Evolutionary conservation across 2,797 vertebrate species (phyloP).

Genomic region (Rhinogobio ventralis): DNA sequence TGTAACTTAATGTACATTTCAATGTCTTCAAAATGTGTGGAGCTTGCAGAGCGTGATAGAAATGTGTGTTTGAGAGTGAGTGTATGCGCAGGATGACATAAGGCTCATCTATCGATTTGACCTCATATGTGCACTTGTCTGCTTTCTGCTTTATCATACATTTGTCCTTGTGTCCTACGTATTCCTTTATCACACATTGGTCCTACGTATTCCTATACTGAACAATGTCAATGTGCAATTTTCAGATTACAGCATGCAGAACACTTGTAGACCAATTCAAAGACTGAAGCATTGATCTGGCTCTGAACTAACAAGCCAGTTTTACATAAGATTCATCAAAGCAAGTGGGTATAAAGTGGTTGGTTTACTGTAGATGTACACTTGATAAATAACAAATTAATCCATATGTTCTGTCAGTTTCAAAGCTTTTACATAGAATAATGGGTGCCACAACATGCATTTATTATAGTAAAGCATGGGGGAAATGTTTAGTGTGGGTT

Average conservation of each 20-base stretch:
- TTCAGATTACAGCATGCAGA: background rate
- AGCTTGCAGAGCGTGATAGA: background rate
- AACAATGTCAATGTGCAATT: background rate
- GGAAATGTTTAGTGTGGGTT: background rate
- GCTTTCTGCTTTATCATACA: slow-evolving; percentile 16
- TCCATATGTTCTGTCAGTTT: slow-evolving; percentile 31
- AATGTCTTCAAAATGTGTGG: slow-evolving; percentile 7
- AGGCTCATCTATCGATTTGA: slow-evolving; percentile 6
- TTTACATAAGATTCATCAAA: background rate
- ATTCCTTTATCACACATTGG: background rate
- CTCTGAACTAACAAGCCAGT: background rate
- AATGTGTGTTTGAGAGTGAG: background rate
- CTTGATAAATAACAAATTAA: background rate
- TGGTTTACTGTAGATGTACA: slow-evolving; percentile 8
- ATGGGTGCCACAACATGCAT: slow-evolving; percentile 64
- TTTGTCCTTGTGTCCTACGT: background rate
- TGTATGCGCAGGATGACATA: background rate
- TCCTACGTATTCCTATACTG: background rate
- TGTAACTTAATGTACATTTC: background rate
- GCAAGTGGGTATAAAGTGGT: background rate
- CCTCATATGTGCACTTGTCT: background rate
- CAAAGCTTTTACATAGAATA: slow-evolving; percentile 49
- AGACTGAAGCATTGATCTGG: background rate
- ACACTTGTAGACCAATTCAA: slow-evolving; percentile 7
- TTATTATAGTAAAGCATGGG: slow-evolving; percentile 53